Evolutionary conservation across 1,140 invertebrate species (phyloP), one percentile per base, ranked within the genome.

Genomic region (Drosophila watanabei): DNA sequence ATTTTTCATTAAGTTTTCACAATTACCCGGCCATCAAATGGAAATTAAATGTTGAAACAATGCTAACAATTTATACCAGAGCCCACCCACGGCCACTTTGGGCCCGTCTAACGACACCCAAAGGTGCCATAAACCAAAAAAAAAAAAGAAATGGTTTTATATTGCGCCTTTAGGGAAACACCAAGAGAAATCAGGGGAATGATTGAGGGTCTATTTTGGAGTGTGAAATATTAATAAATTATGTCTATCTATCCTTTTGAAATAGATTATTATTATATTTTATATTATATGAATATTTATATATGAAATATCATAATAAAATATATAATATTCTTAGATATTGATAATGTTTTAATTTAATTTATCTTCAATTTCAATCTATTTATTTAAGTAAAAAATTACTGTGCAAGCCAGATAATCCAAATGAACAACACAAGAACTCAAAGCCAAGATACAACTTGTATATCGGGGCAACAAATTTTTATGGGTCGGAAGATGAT

Each of bases 121-220:
- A 75, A 86, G 86, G 86, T 82, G 71, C 71, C 69, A 71, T 90
- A 90, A 91, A 91, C 60, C 49, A 82, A 90, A 90, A 52, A 24
- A 37, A 45, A 45, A 46, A 14, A 71, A 57, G 35, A 63, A 76
- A 75, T 59, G 37, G 76, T 80, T 69, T 65, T 71, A 78, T 78
- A 61, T 68, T 69, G 52, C 39, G 45, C 49, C 64, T 51, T 46
- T 2, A 10, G 64, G 59, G 54, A 39, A 6, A 54, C 68, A 69
- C 48, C 30, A 30, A 32, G 24, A 43, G 37, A 64, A 58, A 64
- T 39, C 14, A n/a, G 20, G 9, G n/a, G 5, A 54, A 30, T 20
- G 51, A n/a, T 18, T 54, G 4, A 52, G 18, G 49, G 16, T 4
- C 10, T 11, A 6, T 52, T 32, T 18, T 18, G 2, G 30, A 14